Base-by-base conservation (phyloP, 2,888 invertebrate species). In the Aphodius sticticus region DNA sequence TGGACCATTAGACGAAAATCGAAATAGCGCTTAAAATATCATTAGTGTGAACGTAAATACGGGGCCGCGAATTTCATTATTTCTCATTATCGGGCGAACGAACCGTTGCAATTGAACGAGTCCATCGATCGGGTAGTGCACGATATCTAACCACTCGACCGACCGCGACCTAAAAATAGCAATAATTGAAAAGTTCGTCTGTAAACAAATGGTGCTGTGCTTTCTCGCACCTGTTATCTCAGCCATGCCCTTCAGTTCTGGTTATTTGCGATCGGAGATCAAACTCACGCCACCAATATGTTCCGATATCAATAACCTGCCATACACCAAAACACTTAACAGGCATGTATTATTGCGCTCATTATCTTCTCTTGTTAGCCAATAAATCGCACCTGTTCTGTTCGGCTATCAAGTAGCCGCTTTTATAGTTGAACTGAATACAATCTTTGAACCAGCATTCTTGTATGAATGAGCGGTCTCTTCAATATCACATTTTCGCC, bases 101-200 rank as follows among this genome's bases (percentile, higher is more conserved):
- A 53, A 53, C 53, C 12, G 53, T 53, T 53, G 6, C 12, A 53
- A 53, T 53, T 53, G 53, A 53, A 53, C 53, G 53, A 53, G 7
- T 53, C 12, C 53, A 53, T 53, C 53, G 53, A 53, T 53, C 53
- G 1, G 12, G 53, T 53, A 12, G 9, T 53, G 53, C 53, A 53
- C 53, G 53, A 12, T 53, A 53, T 53, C 53, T 53, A 7, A 53
- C 53, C 53, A 53, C 53, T 53, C 53, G 53, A 53, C 53, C 53
- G 53, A 53, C 53, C 53, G 53, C 53, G 53, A 53, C 53, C 53
- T 53, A 53, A 53, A 53, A 53, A 53, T 53, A 53, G 53, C 53
- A 53, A 53, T 53, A 53, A 53, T 53, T 53, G 53, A 53, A 53
- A 53, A 53, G 53, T 53, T 53, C 53, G 53, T 53, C 53, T 9